Percentiles rank a stretch among this genome's conserved stretches.
Evolutionary conservation across 1,140 invertebrate genomes (phyloP).

Genomic region (Bombus confusus): DNA sequence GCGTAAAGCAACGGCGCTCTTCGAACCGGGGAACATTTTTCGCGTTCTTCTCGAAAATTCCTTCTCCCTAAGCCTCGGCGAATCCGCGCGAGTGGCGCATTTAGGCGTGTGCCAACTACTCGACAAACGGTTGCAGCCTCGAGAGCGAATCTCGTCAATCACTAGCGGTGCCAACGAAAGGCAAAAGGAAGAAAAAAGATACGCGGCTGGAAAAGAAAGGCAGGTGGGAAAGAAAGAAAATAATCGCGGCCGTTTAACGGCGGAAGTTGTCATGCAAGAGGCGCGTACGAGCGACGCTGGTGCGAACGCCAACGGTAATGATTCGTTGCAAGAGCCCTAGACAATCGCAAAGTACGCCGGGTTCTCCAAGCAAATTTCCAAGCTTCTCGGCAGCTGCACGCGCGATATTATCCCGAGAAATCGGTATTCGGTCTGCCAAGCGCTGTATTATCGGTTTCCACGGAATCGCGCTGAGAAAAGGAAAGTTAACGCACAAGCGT

Average conservation of each 20-base stretch:
- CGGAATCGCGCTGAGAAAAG: background rate
- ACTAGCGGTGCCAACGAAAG: constrained; percentile 22
- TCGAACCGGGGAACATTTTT: background rate
- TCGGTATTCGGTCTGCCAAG: background rate
- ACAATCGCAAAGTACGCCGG: constrained; percentile 5
- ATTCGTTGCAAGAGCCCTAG: constrained; percentile 17
- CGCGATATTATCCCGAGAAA: constrained; percentile 5
- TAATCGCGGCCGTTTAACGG: background rate
- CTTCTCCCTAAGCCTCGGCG: background rate
- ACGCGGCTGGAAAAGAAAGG: too few relatives aligned
- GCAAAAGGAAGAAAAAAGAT: background rate
- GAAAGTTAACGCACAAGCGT: too few relatives aligned
- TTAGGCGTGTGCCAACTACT: background rate
- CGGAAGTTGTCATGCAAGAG: background rate
- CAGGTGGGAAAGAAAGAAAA: background rate
- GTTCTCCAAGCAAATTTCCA: constrained; percentile 10
- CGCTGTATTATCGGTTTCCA: background rate
- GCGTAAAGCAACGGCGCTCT: background rate
- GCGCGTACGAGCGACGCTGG: background rate
- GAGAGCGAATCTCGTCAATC: constrained; percentile 40
- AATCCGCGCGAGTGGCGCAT: background rate
- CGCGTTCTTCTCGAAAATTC: background rate
- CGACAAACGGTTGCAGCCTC: constrained; percentile 10
- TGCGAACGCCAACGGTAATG: constrained; percentile 21
- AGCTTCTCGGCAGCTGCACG: too few relatives aligned